Conservation (phyloP, 37 sponge, comb jelly and placozoan genomes). For the Eunapius fragilis region DNA sequence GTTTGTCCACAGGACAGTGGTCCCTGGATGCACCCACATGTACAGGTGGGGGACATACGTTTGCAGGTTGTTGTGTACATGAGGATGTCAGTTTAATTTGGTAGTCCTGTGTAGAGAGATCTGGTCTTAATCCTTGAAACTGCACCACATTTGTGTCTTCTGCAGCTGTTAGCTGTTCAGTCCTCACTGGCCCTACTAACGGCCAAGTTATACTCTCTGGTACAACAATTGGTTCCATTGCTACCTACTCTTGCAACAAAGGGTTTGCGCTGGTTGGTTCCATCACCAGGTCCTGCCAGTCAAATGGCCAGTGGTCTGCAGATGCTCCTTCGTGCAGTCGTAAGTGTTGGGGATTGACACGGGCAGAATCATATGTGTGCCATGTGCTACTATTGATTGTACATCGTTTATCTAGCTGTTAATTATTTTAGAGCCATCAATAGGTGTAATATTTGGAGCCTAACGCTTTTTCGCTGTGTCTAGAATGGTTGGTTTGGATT, state of each 20-base stretch:
- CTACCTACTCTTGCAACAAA: slow-evolving; percentile 44
- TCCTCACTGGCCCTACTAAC: slow-evolving; percentile 23
- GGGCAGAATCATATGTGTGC: no score
- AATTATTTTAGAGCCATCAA: no score
- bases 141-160: not conserved
- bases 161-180: slow-evolving; percentile 18
- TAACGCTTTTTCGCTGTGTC: no score
- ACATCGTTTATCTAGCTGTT: no score
- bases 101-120: no score
- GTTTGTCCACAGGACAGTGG: slow-evolving; percentile 55
- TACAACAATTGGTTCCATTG: slow-evolving; percentile 17
- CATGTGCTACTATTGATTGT: no score
- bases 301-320: slow-evolving; percentile 45
- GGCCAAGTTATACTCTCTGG: slow-evolving; percentile 18
- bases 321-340: slow-evolving; percentile 47
- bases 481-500: no score
- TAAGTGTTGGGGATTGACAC: slow-evolving; percentile 28
- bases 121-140: no score
- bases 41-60: slow-evolving; percentile 13
- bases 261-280: slow-evolving; percentile 52
- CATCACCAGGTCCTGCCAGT: slow-evolving; percentile 23
- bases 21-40: slow-evolving; percentile 46
- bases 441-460: no score
- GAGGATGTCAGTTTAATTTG: not conserved
- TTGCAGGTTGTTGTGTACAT: not conserved